phyloP scores from a whole-genome alignment of 2,797 vertebrate species.

The Acanthornis magna region DNA sequence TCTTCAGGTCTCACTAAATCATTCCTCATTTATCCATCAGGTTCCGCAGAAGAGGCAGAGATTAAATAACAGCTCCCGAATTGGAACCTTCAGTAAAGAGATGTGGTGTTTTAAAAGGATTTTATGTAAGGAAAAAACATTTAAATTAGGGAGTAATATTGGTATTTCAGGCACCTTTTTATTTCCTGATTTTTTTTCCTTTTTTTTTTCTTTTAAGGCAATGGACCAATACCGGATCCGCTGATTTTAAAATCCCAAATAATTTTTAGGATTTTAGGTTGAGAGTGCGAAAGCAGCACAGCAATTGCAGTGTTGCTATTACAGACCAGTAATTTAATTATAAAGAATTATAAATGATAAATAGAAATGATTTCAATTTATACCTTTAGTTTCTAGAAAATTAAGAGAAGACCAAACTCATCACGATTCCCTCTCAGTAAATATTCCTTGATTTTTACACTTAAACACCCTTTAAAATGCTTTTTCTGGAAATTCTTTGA shows the following conservation, averaged over 20 bases:
- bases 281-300: not conserved
- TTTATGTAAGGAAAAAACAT: not conserved
- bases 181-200: not conserved
- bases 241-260: not conserved
- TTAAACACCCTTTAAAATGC: not conserved
- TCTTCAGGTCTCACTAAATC: constrained; percentile 37
- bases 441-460: not conserved
- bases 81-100: not conserved
- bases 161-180: not conserved
- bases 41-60: not conserved
- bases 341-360: too few relatives aligned
- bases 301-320: not conserved
- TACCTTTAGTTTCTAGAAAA: not conserved
- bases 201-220: not conserved
- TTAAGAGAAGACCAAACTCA: not conserved
- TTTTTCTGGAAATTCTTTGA: not conserved
- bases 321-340: not conserved
- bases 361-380: not conserved
- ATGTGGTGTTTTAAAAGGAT: not conserved
- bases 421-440: not conserved
- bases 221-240: not conserved
- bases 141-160: not conserved
- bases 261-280: not conserved
- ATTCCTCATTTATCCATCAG: constrained; percentile 32
- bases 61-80: constrained; percentile 18